A percentile compares a stretch with the other conserved stretches of the same genome.
phyloP scores from a whole-genome alignment of 30 jellyfish, hydroid and myxozoan genomes.

The Hydractinia echinata region DNA sequence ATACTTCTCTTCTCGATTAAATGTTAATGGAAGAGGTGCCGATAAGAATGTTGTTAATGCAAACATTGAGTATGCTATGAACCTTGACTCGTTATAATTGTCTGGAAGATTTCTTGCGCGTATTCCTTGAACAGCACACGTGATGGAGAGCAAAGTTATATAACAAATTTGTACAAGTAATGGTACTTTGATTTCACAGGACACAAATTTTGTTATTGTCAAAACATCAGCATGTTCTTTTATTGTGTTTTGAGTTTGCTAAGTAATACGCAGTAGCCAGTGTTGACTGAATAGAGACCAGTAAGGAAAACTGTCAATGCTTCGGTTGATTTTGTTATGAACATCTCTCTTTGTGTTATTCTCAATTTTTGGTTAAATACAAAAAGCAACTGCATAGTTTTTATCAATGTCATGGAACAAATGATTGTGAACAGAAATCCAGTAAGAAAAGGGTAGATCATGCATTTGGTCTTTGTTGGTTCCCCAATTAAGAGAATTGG shows the following conservation, averaged over 20 bases:
- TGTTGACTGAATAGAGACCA: neutral
- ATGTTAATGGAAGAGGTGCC: neutral
- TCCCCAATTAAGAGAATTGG: neutral
- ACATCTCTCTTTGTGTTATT: neutral
- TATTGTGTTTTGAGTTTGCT: neutral
- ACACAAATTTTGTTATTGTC: neutral
- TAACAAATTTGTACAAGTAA: neutral
- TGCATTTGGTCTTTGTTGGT: neutral
- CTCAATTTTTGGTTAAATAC: neutral
- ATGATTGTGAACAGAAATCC: conserved; percentile 6
- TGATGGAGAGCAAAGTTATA: neutral
- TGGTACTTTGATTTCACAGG: neutral
- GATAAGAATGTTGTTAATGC: neutral
- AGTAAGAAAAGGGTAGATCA: neutral
- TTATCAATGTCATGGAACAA: neutral
- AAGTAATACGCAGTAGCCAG: neutral
- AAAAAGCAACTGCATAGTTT: neutral
- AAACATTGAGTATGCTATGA: neutral
- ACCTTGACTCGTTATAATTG: neutral
- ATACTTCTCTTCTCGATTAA: neutral
- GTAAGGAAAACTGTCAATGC: neutral
- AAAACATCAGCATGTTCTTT: neutral
- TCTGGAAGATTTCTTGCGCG: conserved; percentile 2
- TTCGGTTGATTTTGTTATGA: conserved; percentile 10
- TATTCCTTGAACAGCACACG: conserved; percentile 5